Evolutionary conservation across 2,888 invertebrate genomes (phyloP).

Genomic region (Polyploca ridens): DNA sequence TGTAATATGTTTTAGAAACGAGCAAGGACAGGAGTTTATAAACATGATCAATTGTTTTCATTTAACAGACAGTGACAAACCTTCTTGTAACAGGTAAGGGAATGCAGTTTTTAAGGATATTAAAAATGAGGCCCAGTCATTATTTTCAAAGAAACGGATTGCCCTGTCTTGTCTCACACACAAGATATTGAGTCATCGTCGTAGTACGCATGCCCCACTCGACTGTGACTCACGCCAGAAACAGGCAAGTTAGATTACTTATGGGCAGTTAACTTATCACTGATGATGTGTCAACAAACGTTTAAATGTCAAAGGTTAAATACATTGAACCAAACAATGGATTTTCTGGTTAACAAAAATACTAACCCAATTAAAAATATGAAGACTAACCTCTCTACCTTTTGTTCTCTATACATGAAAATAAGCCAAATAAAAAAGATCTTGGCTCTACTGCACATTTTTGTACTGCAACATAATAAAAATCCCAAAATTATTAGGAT

Average conservation of each 20-base stretch:
- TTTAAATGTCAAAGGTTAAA: constrained; percentile 9
- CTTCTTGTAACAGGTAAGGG: background rate
- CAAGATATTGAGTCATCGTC: constrained; percentile 60
- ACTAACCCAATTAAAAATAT: too few species aligned
- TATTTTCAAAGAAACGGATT: constrained; percentile 43
- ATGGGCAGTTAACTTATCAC: background rate
- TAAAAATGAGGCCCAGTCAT: constrained; percentile 38
- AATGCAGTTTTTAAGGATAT: background rate
- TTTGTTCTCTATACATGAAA: too few species aligned
- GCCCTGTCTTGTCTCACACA: constrained; percentile 40
- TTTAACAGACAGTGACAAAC: background rate
- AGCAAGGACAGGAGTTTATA: background rate
- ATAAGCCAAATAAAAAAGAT: too few species aligned
- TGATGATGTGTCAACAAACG: constrained; percentile 10
- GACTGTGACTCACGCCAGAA: constrained; percentile 42
- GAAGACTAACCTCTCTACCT: too few species aligned
- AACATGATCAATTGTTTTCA: background rate
- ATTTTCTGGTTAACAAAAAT: too few species aligned
- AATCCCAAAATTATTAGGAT: too few species aligned
- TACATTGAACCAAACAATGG: too few species aligned
- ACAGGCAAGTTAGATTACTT: constrained; percentile 15
- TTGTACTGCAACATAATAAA: too few species aligned
- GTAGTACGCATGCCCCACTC: constrained; percentile 59
- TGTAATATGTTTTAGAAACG: constrained; percentile 1
- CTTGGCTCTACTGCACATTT: background rate